Conservation (phyloP, 2,888 invertebrate genomes). For the Athalia rosae region DNA sequence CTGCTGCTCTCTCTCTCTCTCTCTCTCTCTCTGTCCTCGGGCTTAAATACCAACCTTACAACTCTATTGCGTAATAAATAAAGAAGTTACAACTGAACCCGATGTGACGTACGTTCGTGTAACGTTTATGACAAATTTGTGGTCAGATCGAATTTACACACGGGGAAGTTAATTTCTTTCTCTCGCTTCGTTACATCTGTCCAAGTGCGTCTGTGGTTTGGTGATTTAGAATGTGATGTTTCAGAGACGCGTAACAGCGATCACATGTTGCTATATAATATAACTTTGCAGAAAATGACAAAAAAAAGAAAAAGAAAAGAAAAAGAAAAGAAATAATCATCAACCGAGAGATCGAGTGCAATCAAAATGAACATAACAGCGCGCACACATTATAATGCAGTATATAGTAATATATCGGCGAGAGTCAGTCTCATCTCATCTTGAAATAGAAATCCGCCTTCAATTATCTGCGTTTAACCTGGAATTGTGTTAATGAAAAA, state of each 20-base stretch:
- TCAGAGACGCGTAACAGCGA: background rate
- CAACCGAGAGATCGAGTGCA: slow-evolving; percentile 9
- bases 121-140: slow-evolving; percentile 23
- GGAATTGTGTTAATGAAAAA: slow-evolving; percentile 45
- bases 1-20: slow-evolving; percentile 3
- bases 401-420: slow-evolving; percentile 5
- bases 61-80: slow-evolving; percentile 10
- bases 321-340: background rate
- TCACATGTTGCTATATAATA: too few species aligned
- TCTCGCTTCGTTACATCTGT: background rate
- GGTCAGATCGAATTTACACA: slow-evolving; percentile 19
- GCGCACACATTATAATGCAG: too few species aligned
- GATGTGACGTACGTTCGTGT: background rate
- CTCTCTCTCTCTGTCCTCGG: slow-evolving; percentile 7
- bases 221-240: slow-evolving; percentile 34
- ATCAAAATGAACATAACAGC: slow-evolving; percentile 27
- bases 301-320: background rate
- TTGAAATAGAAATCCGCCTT: slow-evolving; percentile 44
- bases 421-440: slow-evolving; percentile 43
- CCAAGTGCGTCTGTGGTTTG: slow-evolving; percentile 5
- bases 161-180: slow-evolving; percentile 1
- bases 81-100: slow-evolving; percentile 12
- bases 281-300: too few species aligned
- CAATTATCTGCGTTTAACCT: slow-evolving; percentile 40
- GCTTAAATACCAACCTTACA: background rate